These are phyloP conservation scores for Aphis craccivora DNA, from an alignment of 1,140 invertebrate species.

Conservation along the genomic window DNA sequence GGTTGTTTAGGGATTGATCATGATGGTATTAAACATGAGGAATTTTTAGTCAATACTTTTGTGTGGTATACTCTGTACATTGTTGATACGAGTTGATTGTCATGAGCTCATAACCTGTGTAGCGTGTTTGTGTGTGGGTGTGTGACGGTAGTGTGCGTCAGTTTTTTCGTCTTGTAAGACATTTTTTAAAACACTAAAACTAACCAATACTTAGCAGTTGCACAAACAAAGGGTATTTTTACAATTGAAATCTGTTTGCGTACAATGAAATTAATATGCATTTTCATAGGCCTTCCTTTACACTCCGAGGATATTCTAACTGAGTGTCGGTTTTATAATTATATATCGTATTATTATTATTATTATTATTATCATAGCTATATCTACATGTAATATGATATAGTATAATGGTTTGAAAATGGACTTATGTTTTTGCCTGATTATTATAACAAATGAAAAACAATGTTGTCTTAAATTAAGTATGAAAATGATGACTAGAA, in stretches of 20 bases:
- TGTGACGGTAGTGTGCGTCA: neutral
- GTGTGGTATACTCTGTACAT: neutral
- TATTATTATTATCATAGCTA: neutral
- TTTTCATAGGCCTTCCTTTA: neutral
- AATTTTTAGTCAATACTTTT: conserved; percentile 16
- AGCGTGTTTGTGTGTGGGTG: neutral
- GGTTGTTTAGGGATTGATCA: neutral
- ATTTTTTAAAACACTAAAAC: neutral
- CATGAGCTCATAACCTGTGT: conserved; percentile 24
- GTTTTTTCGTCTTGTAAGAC: neutral
- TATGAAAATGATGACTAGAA: neutral
- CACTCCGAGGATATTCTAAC: neutral
- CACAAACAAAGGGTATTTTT: neutral
- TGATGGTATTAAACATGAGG: neutral
- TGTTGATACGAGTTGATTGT: conserved; percentile 16
- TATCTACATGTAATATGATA: neutral
- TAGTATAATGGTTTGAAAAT: neutral
- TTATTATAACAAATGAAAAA: neutral
- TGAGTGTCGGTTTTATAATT: neutral
- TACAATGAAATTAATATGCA: neutral
- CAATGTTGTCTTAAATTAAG: neutral
- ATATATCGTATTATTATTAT: neutral
- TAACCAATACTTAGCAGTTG: neutral
- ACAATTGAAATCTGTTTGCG: neutral
- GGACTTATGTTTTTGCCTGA: neutral